Evolutionary conservation across 2,888 invertebrate genomes (phyloP).

Genomic region (Eucera pruinosa): DNA sequence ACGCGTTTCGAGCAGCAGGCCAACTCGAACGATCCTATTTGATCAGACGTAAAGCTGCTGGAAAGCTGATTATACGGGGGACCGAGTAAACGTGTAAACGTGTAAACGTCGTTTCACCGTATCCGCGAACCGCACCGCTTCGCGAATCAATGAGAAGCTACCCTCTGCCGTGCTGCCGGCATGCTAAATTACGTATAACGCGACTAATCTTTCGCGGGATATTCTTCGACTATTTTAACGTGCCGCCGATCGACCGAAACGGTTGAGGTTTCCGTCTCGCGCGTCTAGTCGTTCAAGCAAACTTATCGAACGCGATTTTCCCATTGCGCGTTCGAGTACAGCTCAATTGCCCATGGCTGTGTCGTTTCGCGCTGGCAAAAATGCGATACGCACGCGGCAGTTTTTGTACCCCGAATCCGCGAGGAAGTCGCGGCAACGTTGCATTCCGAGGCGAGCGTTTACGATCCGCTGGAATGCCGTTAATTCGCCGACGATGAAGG

Average conservation of each 20-base stretch:
- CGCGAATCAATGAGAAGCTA: too few species aligned
- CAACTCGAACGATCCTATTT: slow-evolving; percentile 23
- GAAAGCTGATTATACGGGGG: slow-evolving; percentile 4
- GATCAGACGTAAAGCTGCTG: slow-evolving; percentile 28
- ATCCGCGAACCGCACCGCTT: too few species aligned
- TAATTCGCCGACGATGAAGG: slow-evolving; percentile 23
- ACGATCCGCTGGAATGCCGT: slow-evolving; percentile 17
- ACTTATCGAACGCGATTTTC: slow-evolving; percentile 3
- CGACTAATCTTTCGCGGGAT: not conserved
- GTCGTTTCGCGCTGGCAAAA: not conserved
- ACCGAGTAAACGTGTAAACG: slow-evolving; percentile 14
- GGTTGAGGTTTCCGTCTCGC: not conserved
- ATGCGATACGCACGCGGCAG: not conserved
- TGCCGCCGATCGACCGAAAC: not conserved
- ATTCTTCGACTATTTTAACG: slow-evolving; percentile 1
- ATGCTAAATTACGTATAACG: not conserved
- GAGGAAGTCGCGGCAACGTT: slow-evolving; percentile 6
- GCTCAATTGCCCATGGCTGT: not conserved
- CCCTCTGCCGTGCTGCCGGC: too few species aligned
- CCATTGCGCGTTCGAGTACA: not conserved
- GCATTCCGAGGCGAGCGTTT: not conserved
- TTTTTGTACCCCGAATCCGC: too few species aligned
- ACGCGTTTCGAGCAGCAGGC: slow-evolving; percentile 6
- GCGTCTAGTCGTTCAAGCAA: not conserved
- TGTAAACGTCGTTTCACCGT: slow-evolving; percentile 18